phyloP scores from a whole-genome alignment of 1,140 invertebrate species.

The Mya arenaria region DNA sequence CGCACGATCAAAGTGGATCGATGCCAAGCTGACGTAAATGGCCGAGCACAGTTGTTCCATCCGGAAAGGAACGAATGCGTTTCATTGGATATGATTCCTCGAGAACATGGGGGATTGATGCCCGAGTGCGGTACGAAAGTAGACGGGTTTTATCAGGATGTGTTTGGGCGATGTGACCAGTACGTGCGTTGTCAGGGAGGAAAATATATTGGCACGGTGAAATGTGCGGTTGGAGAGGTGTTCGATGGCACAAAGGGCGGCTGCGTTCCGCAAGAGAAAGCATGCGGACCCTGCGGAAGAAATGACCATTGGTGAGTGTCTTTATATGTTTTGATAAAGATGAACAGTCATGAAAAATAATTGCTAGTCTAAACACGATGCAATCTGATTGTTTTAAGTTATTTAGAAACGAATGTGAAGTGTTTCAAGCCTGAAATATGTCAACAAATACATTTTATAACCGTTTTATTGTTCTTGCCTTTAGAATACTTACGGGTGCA shows the following conservation, averaged over 20 bases:
- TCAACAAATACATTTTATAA: too few species aligned
- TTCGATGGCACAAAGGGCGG: constrained; percentile 8
- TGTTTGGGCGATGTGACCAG: constrained; percentile 31
- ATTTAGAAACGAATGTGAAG: too few species aligned
- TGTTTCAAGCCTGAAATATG: too few species aligned
- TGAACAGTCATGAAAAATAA: too few species aligned
- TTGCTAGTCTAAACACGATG: too few species aligned
- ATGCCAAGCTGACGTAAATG: constrained; percentile 26
- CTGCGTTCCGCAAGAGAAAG: constrained; percentile 5
- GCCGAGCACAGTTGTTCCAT: constrained; percentile 23
- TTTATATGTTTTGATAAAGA: not conserved
- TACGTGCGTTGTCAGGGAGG: constrained; percentile 46
- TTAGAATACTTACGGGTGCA: too few species aligned
- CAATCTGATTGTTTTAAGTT: too few species aligned
- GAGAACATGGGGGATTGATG: constrained; percentile 46
- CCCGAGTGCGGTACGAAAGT: constrained; percentile 25
- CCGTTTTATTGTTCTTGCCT: too few species aligned
- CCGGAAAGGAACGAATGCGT: constrained; percentile 36
- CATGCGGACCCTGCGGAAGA: constrained; percentile 35
- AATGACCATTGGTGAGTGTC: constrained; percentile 1
- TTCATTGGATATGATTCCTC: constrained; percentile 42
- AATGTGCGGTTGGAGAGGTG: not conserved
- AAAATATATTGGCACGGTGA: constrained; percentile 14
- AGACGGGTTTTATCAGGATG: constrained; percentile 51
- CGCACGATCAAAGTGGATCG: constrained; percentile 41